Conservation (phyloP, 2,797 vertebrate genomes). For the Darevskia mixta region DNA sequence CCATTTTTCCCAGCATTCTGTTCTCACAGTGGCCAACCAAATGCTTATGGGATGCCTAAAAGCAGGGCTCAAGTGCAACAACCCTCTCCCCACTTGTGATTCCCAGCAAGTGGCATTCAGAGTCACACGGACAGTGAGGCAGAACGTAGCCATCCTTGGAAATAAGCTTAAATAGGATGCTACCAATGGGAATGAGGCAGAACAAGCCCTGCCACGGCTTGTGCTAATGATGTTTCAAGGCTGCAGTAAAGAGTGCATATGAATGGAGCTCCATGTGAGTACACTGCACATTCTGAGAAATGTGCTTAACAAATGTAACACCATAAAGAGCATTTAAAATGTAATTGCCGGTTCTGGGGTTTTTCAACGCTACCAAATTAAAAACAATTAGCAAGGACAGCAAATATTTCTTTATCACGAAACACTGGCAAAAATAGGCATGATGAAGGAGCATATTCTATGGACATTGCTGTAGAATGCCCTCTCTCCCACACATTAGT, state of each 20-base stretch:
- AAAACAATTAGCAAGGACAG: background rate
- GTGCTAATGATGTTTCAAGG: background rate
- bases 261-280: background rate
- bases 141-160: background rate
- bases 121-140: too few species aligned
- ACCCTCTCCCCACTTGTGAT: too few species aligned
- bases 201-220: background rate
- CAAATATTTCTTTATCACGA: background rate
- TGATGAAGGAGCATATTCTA: accelerated
- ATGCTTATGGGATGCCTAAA: too few species aligned
- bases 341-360: accelerated
- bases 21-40: too few species aligned
- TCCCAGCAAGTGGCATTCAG: too few species aligned
- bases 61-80: too few species aligned
- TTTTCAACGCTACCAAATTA: background rate
- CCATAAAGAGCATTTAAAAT: background rate
- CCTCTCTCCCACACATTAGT: accelerated
- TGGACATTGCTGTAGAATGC: accelerated
- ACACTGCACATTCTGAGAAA: background rate
- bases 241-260: background rate
- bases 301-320: background rate
- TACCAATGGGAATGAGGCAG: background rate
- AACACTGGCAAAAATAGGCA: background rate
- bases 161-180: background rate
- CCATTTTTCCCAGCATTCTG: too few species aligned